Base-by-base conservation (phyloP, 2,797 vertebrate genomes). In the Carcharodon carcharias region DNA sequence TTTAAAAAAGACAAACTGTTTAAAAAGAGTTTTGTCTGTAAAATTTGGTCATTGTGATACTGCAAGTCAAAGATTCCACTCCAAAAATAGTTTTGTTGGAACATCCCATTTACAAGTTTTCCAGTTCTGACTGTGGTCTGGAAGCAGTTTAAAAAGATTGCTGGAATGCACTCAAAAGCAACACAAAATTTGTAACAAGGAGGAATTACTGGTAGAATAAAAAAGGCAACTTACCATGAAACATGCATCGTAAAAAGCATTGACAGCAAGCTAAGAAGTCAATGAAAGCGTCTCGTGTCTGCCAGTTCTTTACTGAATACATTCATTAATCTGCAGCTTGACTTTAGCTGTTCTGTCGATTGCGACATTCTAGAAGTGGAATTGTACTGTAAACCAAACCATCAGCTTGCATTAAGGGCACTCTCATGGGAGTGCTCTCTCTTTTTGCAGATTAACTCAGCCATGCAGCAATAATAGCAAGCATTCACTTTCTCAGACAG, bases 391-490 rank as follows among this genome's bases (percentile, higher is more conserved):
- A 97, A 96, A 12, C 18, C 0, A 87, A 73, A 96, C 73, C 94
- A 96, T 4, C 65, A 96, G 58, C 96, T 89, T 96, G 91, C 0
- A 96, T 35, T 97, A 95, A 96, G 93, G 96, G 56, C 61, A n/a
- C 94, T 97, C 96, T 97, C 96, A 96, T 0, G 1, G 97, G 96
- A 97, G 96, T 96, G 82, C 96, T 96, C 96, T 96, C 26, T 96
- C 97, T 77, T 97, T n/a, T 97, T 77, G 97, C 97, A 97, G 97
- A 97, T 96, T 97, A 97, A 97, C 96, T 97, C 97, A 98, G 96
- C 96, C 96, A 96, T 5, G 96, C 97, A 98, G 97, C 97, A 98
- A 96, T 97, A 98, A 98, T 82, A 97, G 89, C 97, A 96, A 97
- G 97, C 96, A 96, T 96, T 97, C 89, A 96, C 96, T 96, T 96